Evolutionary conservation across 2,113 vertebrate genomes (phyloP).

Genomic region (Salvelinus alpinus): DNA sequence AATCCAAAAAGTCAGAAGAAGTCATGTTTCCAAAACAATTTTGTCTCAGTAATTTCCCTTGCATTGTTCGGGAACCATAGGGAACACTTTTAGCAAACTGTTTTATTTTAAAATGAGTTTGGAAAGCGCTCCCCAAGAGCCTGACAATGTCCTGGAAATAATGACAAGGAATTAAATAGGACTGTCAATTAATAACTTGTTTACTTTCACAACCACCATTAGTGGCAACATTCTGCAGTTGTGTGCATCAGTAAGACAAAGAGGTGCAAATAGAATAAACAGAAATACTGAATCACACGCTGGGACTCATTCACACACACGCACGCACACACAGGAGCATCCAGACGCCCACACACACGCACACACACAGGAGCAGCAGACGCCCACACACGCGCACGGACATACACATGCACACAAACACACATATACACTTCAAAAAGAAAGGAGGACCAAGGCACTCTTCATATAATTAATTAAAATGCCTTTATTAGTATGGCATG

Average conservation of each 20-base stretch:
- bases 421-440: too few relatives aligned
- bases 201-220: conserved; percentile 64
- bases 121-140: conserved; percentile 36
- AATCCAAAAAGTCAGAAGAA: conserved; percentile 26
- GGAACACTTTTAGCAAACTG: conserved; percentile 15
- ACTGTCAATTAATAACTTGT: conserved; percentile 68
- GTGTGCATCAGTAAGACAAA: conserved; percentile 42
- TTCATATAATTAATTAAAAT: too few relatives aligned
- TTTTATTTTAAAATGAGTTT: conserved; percentile 43
- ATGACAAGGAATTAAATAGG: conserved; percentile 58
- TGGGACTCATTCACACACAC: conserved; percentile 3
- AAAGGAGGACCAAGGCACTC: too few relatives aligned
- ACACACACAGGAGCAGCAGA: too few relatives aligned
- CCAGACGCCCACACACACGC: background rate
- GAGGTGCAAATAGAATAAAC: conserved; percentile 40
- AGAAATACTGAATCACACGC: conserved; percentile 5
- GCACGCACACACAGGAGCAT: background rate
- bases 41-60: conserved; percentile 30
- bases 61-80: conserved; percentile 42
- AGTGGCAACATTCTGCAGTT: conserved; percentile 38
- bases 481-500: too few relatives aligned
- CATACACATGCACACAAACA: too few relatives aligned
- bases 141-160: conserved; percentile 42
- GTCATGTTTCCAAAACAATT: conserved; percentile 21
- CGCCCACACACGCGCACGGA: background rate